Conservation (phyloP, 1,140 invertebrate species). For the Calliphora vicina region DNA sequence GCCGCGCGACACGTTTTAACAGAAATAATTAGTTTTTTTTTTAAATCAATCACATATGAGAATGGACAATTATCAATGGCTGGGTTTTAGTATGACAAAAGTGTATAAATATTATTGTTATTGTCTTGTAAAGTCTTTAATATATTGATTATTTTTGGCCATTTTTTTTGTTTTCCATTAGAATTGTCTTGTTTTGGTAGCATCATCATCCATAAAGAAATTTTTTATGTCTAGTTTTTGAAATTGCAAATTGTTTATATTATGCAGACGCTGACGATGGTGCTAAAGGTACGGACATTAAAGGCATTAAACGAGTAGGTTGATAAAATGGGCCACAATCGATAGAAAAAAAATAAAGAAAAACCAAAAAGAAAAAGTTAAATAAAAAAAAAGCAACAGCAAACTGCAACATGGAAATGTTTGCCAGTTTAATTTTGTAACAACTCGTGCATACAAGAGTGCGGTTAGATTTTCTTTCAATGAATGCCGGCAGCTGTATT, state of each 20-base stretch:
- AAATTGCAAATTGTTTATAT: too few relatives aligned
- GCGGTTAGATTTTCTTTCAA: slow-evolving; percentile 20
- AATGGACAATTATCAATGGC: too few relatives aligned
- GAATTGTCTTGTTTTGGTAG: not conserved
- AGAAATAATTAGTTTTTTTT: too few relatives aligned
- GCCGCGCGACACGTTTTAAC: too few relatives aligned
- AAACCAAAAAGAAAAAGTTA: too few relatives aligned
- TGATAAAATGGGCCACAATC: slow-evolving; percentile 22
- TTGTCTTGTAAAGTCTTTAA: too few relatives aligned
- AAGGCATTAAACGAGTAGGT: slow-evolving; percentile 7
- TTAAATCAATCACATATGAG: too few relatives aligned
- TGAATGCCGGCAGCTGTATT: slow-evolving; percentile 24
- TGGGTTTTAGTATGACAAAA: too few relatives aligned
- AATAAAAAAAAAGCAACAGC: not conserved
- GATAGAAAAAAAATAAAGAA: not conserved
- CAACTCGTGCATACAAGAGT: slow-evolving; percentile 13
- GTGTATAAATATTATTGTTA: too few relatives aligned
- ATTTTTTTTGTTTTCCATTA: not conserved
- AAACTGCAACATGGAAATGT: not conserved
- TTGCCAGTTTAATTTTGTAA: slow-evolving; percentile 14
- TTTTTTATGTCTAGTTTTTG: not conserved
- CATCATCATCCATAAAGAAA: not conserved
- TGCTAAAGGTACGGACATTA: not conserved
- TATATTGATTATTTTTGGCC: not conserved
- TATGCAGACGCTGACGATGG: too few relatives aligned